phyloP scores from a whole-genome alignment of 2,797 vertebrate species.

The Threskiornis aethiopicus region DNA sequence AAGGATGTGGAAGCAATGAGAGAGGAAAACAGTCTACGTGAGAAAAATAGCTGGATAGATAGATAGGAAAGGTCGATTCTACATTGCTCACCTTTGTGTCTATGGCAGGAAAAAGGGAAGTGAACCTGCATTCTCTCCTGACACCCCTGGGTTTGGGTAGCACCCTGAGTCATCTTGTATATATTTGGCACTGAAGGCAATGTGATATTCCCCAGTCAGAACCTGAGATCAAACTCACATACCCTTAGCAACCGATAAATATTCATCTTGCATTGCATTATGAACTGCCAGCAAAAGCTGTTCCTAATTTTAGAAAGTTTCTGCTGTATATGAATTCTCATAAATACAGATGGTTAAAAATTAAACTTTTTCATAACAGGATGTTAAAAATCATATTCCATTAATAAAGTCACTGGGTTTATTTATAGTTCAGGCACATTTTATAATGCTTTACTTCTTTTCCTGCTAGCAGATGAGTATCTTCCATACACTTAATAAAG shows the following conservation, averaged over 20 bases:
- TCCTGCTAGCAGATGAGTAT: background rate
- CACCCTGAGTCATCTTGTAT: background rate
- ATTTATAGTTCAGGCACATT: background rate
- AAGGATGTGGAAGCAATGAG: background rate
- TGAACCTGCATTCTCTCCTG: background rate
- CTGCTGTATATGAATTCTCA: background rate
- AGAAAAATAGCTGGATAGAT: background rate
- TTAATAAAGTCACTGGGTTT: background rate
- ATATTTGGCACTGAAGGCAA: background rate
- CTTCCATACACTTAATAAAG: background rate
- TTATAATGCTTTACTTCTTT: background rate
- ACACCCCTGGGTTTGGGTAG: background rate
- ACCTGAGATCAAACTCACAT: background rate
- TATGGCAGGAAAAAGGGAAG: background rate
- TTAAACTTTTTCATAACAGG: background rate
- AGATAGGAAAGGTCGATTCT: background rate
- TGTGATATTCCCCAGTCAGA: background rate
- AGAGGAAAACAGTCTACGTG: background rate
- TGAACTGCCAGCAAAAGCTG: background rate
- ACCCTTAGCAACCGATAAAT: background rate
- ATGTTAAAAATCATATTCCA: background rate
- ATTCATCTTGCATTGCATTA: background rate
- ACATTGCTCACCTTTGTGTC: background rate
- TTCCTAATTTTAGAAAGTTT: background rate
- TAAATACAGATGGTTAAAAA: background rate